Percentiles rank a stretch among this genome's conserved stretches.
Evolutionary conservation across 2,888 invertebrate genomes (phyloP).

Genomic region (Tinea pellionella): DNA sequence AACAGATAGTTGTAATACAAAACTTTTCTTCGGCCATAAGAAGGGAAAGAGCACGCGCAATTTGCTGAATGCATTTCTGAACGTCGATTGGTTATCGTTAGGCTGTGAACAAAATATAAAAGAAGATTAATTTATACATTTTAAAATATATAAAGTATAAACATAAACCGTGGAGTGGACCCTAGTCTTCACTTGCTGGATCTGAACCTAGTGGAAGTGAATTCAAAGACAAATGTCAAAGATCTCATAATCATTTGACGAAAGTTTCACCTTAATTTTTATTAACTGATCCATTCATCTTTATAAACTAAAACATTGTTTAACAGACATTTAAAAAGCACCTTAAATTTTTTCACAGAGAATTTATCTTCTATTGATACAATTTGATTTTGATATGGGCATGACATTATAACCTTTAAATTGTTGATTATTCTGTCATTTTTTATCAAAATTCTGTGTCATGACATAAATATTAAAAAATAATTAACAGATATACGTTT

Average conservation of each 20-base stretch:
- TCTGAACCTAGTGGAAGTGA: too few species aligned
- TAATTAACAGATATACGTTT: too few species aligned
- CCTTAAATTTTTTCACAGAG: neutral
- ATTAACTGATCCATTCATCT: neutral
- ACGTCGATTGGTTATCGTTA: conserved; percentile 77
- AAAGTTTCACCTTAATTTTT: neutral
- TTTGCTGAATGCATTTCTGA: conserved; percentile 83
- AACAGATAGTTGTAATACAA: conserved; percentile 82
- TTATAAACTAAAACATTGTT: conserved; percentile 5
- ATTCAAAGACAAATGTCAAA: too few species aligned
- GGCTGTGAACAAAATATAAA: conserved; percentile 26
- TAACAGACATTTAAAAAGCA: neutral
- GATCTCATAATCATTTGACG: neutral
- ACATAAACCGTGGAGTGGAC: too few species aligned
- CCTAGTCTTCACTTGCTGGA: neutral
- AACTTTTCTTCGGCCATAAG: conserved; percentile 91
- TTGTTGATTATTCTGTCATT: neutral
- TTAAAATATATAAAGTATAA: too few species aligned
- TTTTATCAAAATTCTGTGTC: neutral
- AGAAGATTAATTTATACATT: too few species aligned
- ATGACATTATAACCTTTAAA: conserved; percentile 49
- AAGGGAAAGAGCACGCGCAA: conserved; percentile 86
- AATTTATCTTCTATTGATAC: conserved; percentile 16
- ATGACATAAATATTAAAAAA: too few species aligned
- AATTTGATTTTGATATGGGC: conserved; percentile 62